Evolutionary conservation across 2,797 vertebrate genomes (phyloP), one percentile per base, ranked within the genome.

Genomic region (Glyptemys insculpta): DNA sequence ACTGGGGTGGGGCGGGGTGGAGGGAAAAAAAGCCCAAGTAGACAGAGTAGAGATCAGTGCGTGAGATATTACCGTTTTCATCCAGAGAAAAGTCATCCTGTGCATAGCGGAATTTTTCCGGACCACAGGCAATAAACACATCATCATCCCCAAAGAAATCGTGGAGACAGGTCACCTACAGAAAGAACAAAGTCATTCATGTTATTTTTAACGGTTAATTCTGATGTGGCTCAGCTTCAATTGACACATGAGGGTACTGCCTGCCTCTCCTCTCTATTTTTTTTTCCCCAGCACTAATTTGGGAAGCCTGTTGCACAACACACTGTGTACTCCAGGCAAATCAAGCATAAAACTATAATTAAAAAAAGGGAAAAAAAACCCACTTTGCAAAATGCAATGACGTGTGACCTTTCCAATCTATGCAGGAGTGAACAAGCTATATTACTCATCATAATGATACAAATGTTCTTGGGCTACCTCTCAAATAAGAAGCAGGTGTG

Each of bases 81-180:
- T 99, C 99, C 98, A 99, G 98, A 84, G 99, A 99, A 96, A 99
- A 99, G 98, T 99, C 99, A n/a, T 99, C 99, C 97, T 99, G 99
- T 88, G 99, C 99, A 3, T 99, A 99, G 97, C 99, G 99, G 97
- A 99, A 99, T 96, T 99, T 99, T 97, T 99, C 99, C n/a, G 99
- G 99, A 86, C 99, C 99, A 79, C 99, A 99, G 72, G 99, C 99
- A 81, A 99, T 99, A 96, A 99, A 99, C 90, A 99, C 99, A 16
- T 99, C 99, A 4, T 99, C 99, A 3, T 99, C 99, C 1, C 99
- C 99, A 91, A 99, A 99, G 98, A 99, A 99, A 98, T 99, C 99
- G 52, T 99, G 99, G 65, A 99, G 99, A 97, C 99, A 99, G 96
- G 99, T 99, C 89, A 99, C 99, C 99, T 99, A 44, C 19, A 82